A percentile compares a stretch with the other conserved stretches of the same genome.
Conservation (phyloP, 2,888 invertebrate genomes). For the Galerucella pusilla region DNA sequence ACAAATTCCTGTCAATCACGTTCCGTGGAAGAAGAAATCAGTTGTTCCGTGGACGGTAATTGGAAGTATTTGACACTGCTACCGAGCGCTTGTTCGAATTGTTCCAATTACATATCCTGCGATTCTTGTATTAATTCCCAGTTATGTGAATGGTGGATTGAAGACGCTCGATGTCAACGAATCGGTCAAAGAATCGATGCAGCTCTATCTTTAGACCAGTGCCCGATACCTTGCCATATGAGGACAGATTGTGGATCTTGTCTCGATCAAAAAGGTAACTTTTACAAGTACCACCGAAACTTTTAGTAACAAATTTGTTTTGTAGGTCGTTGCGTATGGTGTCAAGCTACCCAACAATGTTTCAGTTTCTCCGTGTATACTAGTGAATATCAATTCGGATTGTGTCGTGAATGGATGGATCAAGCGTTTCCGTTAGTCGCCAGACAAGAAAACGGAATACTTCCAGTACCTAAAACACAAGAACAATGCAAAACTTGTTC, state of each 20-base stretch:
- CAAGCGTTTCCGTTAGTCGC: conserved; percentile 71
- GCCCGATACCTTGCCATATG: conserved; percentile 85
- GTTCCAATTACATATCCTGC: conserved; percentile 90
- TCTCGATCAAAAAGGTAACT: conserved; percentile 74
- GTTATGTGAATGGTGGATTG: conserved; percentile 92
- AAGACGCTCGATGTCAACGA: conserved; percentile 86
- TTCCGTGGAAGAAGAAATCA: conserved; percentile 73
- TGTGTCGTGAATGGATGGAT: conserved; percentile 94
- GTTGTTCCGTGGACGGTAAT: conserved; percentile 69
- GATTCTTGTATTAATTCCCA: conserved; percentile 80
- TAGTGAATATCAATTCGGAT: conserved; percentile 92
- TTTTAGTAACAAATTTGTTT: background rate
- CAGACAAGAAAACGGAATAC: conserved; percentile 58
- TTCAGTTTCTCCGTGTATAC: conserved; percentile 97
- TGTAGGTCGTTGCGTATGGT: conserved; percentile 88
- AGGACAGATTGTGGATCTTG: conserved; percentile 84
- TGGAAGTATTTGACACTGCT: conserved; percentile 87
- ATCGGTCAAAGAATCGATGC: conserved; percentile 76
- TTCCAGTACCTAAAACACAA: conserved; percentile 58
- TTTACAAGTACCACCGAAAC: background rate
- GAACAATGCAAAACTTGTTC: conserved; percentile 86
- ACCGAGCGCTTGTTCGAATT: conserved; percentile 86
- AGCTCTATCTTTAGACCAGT: conserved; percentile 74
- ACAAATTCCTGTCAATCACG: conserved; percentile 78
- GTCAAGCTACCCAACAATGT: conserved; percentile 91